A percentile compares a stretch with the other conserved stretches of the same genome.
phyloP scores from a whole-genome alignment of 2,113 vertebrate species.

The Scomber colias region DNA sequence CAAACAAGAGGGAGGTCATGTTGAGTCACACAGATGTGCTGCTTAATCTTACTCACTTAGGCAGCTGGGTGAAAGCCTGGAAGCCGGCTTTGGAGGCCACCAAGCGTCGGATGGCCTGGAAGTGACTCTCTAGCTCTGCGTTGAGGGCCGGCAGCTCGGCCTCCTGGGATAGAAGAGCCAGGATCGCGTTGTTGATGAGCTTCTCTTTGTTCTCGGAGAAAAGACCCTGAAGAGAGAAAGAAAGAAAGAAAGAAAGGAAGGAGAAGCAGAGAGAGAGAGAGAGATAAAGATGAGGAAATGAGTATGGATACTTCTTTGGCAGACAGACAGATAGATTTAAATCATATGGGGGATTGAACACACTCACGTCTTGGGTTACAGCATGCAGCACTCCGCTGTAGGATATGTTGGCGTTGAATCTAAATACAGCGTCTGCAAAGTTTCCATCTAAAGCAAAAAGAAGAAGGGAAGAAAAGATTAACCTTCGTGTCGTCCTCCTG shows the following conservation, averaged over 20 bases:
- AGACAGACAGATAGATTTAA: background rate
- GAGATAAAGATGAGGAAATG: background rate
- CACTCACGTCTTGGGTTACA: constrained; percentile 98
- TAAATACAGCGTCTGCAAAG: constrained; percentile 98
- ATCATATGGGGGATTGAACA: background rate
- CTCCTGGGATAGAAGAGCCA: constrained; percentile 94
- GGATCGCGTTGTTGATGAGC: constrained; percentile 97
- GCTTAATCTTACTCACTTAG: constrained; percentile 87
- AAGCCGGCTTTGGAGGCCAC: constrained; percentile 99
- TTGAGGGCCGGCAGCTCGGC: constrained; percentile 89
- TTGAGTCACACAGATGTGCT: background rate
- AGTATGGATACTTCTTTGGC: background rate
- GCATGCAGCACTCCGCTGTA: constrained; percentile 98
- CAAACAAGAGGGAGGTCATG: background rate
- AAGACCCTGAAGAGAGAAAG: constrained; percentile 87
- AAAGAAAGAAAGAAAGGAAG: background rate
- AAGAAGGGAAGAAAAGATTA: background rate
- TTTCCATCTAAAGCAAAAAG: constrained; percentile 88
- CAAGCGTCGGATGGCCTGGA: constrained; percentile 95
- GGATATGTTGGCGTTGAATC: constrained; percentile 98
- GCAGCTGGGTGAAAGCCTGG: constrained; percentile 98
- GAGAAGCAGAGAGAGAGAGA: background rate
- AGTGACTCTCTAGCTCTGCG: constrained; percentile 97
- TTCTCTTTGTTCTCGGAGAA: constrained; percentile 99
- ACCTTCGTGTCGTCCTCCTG: too few species aligned